These are phyloP conservation scores for Matsumurasca onukii DNA, from an alignment of 1,140 invertebrate genomes.

Conservation along the genomic window DNA sequence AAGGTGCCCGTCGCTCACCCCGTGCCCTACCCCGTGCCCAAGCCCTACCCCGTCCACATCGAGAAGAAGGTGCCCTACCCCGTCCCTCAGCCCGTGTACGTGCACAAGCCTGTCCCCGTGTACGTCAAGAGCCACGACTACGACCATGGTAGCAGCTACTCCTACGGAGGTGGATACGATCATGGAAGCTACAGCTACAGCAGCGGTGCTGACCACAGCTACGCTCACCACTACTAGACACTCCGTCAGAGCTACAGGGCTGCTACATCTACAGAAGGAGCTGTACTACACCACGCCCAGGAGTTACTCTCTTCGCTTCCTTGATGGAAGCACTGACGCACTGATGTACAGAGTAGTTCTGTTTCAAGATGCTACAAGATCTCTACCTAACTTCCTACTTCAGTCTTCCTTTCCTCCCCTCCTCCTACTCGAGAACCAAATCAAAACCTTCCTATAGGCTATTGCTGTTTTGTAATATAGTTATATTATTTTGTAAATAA, in stretches of 20 bases:
- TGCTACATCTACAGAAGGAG: too few species aligned
- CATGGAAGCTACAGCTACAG: conserved; percentile 32
- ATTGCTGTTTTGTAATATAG: background rate
- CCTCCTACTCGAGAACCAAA: conserved; percentile 29
- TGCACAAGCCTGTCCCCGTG: conserved; percentile 35
- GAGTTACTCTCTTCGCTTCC: too few species aligned
- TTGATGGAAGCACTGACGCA: too few species aligned
- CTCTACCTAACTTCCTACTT: too few species aligned
- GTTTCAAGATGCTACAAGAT: too few species aligned
- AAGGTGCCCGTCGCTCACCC: conserved; percentile 46
- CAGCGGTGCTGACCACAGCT: conserved; percentile 27
- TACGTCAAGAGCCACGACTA: conserved; percentile 30
- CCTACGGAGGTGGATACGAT: conserved; percentile 20
- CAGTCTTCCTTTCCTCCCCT: conserved; percentile 26
- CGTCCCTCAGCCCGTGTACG: conserved; percentile 47
- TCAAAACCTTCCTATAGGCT: background rate
- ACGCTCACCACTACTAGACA: conserved; percentile 5
- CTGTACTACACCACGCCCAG: too few species aligned
- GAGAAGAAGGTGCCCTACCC: conserved; percentile 50
- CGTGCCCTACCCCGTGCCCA: conserved; percentile 64
- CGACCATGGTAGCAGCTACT: conserved; percentile 23
- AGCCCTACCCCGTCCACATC: conserved; percentile 63
- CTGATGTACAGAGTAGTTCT: too few species aligned
- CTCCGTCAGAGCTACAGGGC: too few species aligned
- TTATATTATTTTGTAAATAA: conserved; percentile 9